Evolutionary conservation across 2,888 invertebrate species (phyloP), one percentile per base, ranked within the genome.

Genomic region (Melieria omissa): DNA sequence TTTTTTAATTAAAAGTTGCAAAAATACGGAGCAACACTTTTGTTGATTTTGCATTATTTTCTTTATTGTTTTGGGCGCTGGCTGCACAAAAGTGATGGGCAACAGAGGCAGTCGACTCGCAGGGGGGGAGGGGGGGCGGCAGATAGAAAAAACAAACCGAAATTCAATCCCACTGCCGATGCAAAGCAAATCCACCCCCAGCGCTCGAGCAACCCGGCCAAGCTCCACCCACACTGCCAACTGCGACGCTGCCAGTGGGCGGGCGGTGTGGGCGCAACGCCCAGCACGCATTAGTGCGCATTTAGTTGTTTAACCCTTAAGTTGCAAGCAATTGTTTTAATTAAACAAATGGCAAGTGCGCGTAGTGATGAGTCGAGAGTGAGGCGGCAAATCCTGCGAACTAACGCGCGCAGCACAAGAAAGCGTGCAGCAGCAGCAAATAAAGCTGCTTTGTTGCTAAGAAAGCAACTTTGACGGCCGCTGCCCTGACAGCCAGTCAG

Each of bases 261-360:
- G 52, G 52, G 12, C 14, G 29, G 29, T 29, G 29, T 29, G 29
- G 29, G 29, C 29, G 29, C 29, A 29, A 29, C 29, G 29, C 29
- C 29, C 29, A 29, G 29, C 9, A 12, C 44, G 65, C 65, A 65
- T 65, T 65, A 57, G 57, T 16, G 4, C 42, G 65, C 42, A 65
- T 57, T 65, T 57, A 4, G 46, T 16, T 45, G 64, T 68, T 78
- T 79, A 83, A 82, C 82, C 83, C 83, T 81, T 80, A 77, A 83
- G 77, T 78, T 77, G 80, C 76, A 75, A 76, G 75, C 75, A 79
- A 76, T 79, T 80, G 78, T 80, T 78, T 81, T 81, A 80, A 82
- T 82, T 83, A 83, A 80, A 78, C 78, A 82, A 82, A 80, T 81
- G 80, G 71, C 67, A 71, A 58, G 67, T 16, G 60, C 29, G 49